A percentile compares a stretch with the other conserved stretches of the same genome.
Evolutionary conservation across 2,888 invertebrate species (phyloP).

Genomic region (Busseola fusca): DNA sequence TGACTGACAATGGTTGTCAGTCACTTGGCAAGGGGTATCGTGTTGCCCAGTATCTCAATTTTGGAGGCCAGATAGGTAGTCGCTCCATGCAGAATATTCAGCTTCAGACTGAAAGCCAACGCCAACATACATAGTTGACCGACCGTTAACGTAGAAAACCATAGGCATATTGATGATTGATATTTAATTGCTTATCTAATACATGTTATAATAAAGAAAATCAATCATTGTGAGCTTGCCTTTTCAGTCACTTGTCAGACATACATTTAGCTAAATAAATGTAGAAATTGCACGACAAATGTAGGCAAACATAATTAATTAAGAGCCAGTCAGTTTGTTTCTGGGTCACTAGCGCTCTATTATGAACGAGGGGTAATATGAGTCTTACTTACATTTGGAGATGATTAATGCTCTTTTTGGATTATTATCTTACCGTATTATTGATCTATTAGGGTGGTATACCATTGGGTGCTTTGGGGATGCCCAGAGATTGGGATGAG

Average conservation of each 20-base stretch:
- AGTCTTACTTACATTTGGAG: conserved; percentile 17
- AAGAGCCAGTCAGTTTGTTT: conserved; percentile 33
- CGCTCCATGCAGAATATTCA: too few relatives aligned
- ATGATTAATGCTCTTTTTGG: conserved; percentile 38
- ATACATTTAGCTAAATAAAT: conserved; percentile 8
- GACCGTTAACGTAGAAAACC: too few relatives aligned
- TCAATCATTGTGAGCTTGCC: too few relatives aligned
- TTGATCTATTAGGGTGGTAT: conserved; percentile 14
- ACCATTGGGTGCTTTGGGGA: not conserved
- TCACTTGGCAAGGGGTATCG: too few relatives aligned
- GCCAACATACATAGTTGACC: too few relatives aligned
- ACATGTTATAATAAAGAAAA: not conserved
- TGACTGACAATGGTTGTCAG: too few relatives aligned
- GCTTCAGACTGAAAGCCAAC: too few relatives aligned
- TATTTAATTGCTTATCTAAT: not conserved
- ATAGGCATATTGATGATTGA: not conserved
- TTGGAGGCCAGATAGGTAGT: too few relatives aligned
- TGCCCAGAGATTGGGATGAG: not conserved
- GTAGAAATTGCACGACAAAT: conserved; percentile 16
- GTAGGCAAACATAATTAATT: conserved; percentile 38
- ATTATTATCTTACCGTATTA: conserved; percentile 28
- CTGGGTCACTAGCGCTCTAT: conserved; percentile 35
- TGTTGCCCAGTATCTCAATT: too few relatives aligned
- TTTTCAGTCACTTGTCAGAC: not conserved
- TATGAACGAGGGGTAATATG: conserved; percentile 36